Conservation (phyloP, 2,797 vertebrate genomes). For the Molossus molossus region DNA sequence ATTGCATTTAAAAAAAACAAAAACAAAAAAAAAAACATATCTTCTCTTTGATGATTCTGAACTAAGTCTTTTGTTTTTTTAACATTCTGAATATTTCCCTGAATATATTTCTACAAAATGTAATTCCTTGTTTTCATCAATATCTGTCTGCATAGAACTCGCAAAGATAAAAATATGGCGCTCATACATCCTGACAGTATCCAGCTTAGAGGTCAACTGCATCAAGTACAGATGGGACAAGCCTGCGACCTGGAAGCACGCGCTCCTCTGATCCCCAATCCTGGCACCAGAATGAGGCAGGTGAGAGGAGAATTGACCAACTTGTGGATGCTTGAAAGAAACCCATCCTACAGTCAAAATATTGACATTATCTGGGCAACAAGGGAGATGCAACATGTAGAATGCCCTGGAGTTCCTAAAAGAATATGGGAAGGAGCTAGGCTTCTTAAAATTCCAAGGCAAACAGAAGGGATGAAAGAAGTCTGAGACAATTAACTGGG, state of each 20-base stretch:
- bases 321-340: neutral
- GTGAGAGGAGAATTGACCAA: neutral
- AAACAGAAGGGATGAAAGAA: neutral
- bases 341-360: neutral
- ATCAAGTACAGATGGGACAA: neutral
- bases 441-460: neutral
- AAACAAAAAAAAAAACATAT: conserved; percentile 38
- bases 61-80: conserved; percentile 18
- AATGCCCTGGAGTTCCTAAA: neutral
- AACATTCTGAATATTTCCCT: neutral
- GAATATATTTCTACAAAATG: conserved; percentile 13
- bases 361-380: neutral
- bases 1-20: too few relatives aligned
- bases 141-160: neutral
- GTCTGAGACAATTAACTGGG: neutral
- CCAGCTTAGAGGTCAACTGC: neutral
- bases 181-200: neutral
- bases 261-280: neutral
- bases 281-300: neutral
- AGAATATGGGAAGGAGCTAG: neutral
- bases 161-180: neutral
- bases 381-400: neutral
- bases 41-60: conserved; percentile 55
- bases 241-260: neutral
- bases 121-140: neutral